Conservation (phyloP, 2,797 vertebrate genomes). For the Enteromius argenteus region DNA sequence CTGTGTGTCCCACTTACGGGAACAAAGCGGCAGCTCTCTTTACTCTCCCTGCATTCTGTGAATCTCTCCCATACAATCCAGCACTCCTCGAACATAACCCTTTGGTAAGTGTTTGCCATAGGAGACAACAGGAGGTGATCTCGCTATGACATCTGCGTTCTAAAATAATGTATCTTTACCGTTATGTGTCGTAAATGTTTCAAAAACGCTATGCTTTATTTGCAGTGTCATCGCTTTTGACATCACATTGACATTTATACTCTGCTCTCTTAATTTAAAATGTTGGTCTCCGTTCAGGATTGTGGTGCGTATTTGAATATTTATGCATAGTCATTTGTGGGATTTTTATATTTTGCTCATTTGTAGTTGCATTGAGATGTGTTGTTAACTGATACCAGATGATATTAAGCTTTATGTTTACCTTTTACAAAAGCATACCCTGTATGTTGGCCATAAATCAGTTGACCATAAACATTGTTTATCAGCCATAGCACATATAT, state of each 20-base stretch:
- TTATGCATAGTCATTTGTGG: background rate
- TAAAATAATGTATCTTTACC: background rate
- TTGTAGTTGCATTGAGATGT: background rate
- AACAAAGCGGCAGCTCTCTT: slow-evolving; percentile 71
- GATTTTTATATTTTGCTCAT: background rate
- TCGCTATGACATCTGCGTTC: background rate
- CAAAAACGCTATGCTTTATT: background rate
- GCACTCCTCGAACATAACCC: background rate
- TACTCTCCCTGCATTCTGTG: slow-evolving; percentile 39
- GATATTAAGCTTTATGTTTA: background rate
- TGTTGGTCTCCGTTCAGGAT: background rate
- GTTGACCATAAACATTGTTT: background rate
- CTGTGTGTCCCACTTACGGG: slow-evolving; percentile 66
- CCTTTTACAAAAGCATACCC: no score
- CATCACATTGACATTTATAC: background rate
- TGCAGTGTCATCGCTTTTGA: background rate
- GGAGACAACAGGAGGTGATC: background rate
- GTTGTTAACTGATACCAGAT: background rate
- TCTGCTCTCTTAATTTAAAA: background rate
- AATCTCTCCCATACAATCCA: background rate
- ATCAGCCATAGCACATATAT: background rate
- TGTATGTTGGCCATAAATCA: background rate
- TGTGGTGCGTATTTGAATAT: background rate
- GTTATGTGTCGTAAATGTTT: background rate
- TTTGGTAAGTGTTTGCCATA: slow-evolving; percentile 22